Conservation (phyloP, 1,140 invertebrate genomes). For the Drosophila elegans region DNA sequence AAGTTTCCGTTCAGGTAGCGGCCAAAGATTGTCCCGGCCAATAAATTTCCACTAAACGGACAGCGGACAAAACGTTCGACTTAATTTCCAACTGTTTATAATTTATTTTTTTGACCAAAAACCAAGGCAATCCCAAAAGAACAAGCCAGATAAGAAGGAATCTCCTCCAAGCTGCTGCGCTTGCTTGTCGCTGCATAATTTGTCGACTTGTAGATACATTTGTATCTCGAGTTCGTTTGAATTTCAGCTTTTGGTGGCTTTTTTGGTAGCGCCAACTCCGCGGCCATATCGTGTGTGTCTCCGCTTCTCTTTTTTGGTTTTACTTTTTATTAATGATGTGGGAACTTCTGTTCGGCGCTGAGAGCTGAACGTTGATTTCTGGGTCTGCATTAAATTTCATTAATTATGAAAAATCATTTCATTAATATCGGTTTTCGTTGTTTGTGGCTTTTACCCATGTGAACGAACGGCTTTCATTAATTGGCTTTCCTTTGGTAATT, state of each 20-base stretch:
- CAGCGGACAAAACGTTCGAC: conserved; percentile 72
- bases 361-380: conserved; percentile 48
- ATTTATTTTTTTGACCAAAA: conserved; percentile 73
- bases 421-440: conserved; percentile 68
- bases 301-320: conserved; percentile 26
- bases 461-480: conserved; percentile 18
- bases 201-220: conserved; percentile 82
- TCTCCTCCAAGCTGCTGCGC: conserved; percentile 20
- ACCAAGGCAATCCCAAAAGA: conserved; percentile 24
- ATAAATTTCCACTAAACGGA: conserved; percentile 73
- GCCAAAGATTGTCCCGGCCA: conserved; percentile 39
- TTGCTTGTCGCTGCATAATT: conserved; percentile 76
- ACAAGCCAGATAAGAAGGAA: conserved; percentile 32
- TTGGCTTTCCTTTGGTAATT: conserved; percentile 38
- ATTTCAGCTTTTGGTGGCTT: conserved; percentile 42
- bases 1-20: conserved; percentile 59
- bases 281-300: conserved; percentile 69
- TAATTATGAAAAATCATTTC: conserved; percentile 75
- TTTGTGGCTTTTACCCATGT: background rate
- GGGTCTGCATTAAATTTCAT: conserved; percentile 67
- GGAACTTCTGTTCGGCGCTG: conserved; percentile 70
- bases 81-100: conserved; percentile 77
- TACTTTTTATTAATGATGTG: conserved; percentile 76
- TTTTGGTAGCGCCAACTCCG: conserved; percentile 30
- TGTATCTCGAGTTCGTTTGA: conserved; percentile 78